phyloP scores from a whole-genome alignment of 2,888 invertebrate species.

The Drosophila sordidula region DNA sequence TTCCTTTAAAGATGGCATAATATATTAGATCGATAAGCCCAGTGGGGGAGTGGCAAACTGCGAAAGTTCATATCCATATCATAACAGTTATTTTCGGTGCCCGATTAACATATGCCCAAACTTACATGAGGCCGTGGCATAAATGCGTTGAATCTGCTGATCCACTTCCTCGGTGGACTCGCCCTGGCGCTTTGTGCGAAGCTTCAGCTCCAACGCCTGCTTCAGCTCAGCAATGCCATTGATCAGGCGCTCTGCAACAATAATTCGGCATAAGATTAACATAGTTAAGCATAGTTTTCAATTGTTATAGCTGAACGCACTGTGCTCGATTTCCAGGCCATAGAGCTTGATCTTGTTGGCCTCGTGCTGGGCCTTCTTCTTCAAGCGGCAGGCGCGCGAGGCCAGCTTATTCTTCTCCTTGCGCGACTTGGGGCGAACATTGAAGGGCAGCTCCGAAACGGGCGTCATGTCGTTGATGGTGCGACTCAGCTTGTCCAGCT shows the following conservation, averaged over 20 bases:
- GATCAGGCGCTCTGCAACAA: conserved; percentile 89
- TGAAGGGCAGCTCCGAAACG: conserved; percentile 95
- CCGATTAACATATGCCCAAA: not conserved
- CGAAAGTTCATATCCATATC: no score
- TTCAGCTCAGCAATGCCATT: conserved; percentile 92
- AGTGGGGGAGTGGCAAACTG: no score
- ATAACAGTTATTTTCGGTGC: no score
- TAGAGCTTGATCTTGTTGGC: conserved; percentile 98
- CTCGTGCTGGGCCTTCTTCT: conserved; percentile 99
- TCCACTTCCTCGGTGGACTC: conserved; percentile 87
- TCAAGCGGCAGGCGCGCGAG: conserved; percentile 97
- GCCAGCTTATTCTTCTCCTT: conserved; percentile 99
- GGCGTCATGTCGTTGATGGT: conserved; percentile 98
- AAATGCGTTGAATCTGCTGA: conserved; percentile 89
- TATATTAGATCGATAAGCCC: no score
- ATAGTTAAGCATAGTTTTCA: not conserved
- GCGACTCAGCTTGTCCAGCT: conserved; percentile 94
- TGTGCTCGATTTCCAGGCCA: conserved; percentile 97
- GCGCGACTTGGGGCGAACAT: conserved; percentile 94
- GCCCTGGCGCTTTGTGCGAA: conserved; percentile 81
- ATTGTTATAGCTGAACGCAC: conserved; percentile 87
- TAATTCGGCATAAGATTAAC: not conserved
- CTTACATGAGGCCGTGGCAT: conserved; percentile 81
- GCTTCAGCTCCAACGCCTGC: conserved; percentile 89
- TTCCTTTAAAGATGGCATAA: no score